A percentile compares a stretch with the other conserved stretches of the same genome.
Evolutionary conservation across 2,113 vertebrate genomes (phyloP).

Genomic region (Onychostruthus taczanowskii): DNA sequence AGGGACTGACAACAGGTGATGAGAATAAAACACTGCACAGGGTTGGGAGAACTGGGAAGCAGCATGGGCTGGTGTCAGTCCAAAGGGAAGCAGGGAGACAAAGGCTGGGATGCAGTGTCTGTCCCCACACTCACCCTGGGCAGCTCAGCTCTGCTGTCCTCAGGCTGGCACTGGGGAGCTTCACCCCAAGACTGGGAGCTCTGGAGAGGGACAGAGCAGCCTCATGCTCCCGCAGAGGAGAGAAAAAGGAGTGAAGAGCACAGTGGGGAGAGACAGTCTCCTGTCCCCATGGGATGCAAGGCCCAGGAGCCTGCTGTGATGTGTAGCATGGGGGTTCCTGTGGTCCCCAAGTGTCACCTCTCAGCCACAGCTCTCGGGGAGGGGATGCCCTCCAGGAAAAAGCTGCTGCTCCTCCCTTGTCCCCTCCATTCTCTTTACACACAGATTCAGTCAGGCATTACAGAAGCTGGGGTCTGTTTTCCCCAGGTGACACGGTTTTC

Average conservation of each 20-base stretch:
- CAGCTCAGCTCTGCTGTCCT: neutral
- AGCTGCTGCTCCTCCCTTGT: neutral
- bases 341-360: accelerated
- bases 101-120: accelerated
- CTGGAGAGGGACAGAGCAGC: neutral
- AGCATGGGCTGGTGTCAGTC: neutral
- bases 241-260: neutral
- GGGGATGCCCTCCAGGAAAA: neutral
- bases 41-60: neutral
- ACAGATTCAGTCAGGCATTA: neutral
- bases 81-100: neutral
- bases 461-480: neutral
- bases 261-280: neutral
- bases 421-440: neutral
- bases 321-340: accelerated
- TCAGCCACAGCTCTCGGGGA: accelerated
- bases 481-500: neutral
- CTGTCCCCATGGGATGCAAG: accelerated
- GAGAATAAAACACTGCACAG: accelerated
- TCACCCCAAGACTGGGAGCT: neutral
- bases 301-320: neutral
- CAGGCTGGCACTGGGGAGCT: neutral
- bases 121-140: neutral
- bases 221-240: neutral
- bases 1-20: neutral